Evolutionary conservation across 2,797 vertebrate species (phyloP).

Genomic region (Poeciliopsis gracilis): DNA sequence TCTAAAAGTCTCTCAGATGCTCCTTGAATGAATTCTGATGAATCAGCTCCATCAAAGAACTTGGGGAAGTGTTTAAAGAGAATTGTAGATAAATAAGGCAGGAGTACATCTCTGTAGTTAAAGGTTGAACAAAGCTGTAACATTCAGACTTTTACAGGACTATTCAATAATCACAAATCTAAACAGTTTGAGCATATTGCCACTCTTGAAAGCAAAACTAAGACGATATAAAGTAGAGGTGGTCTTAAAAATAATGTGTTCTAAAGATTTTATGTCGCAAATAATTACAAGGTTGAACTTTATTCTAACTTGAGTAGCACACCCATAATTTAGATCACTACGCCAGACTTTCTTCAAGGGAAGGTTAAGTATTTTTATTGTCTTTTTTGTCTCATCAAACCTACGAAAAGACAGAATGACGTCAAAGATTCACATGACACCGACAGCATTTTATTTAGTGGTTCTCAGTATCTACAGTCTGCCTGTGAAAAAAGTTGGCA

Average conservation of each 20-base stretch:
- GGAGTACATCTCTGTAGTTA: neutral
- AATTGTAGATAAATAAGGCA: neutral
- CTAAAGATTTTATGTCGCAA: neutral
- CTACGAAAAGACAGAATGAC: neutral
- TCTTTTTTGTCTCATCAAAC: neutral
- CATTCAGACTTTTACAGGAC: neutral
- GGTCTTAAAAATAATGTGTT: neutral
- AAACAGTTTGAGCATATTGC: neutral
- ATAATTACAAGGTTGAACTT: neutral
- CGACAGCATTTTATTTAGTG: neutral
- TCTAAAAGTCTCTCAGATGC: constrained; percentile 13
- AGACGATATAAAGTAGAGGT: neutral
- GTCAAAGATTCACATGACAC: neutral
- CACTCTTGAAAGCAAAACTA: neutral
- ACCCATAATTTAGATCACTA: neutral
- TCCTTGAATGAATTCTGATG: constrained; percentile 3
- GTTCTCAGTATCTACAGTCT: neutral
- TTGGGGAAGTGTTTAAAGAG: neutral
- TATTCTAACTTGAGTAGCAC: neutral
- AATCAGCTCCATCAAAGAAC: neutral
- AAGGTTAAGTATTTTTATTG: neutral
- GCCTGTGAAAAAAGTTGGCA: neutral
- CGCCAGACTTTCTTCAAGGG: neutral
- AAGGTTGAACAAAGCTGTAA: neutral
- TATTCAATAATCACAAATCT: neutral